Evolutionary conservation across 2,113 vertebrate genomes (phyloP).

Genomic region (human (Homo sapiens)): GRCh38 chr1:15071501-15072000

Average conservation of each 20-base stretch:
- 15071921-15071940: neutral
- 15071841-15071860: neutral
- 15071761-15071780: neutral
- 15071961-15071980: neutral
- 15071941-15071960: neutral
- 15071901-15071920: neutral
- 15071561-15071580: neutral
- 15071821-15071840: neutral
- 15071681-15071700: neutral
- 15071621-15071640: accelerated
- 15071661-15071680: neutral
- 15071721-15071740: neutral
- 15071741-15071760: neutral
- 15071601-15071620: neutral
- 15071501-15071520: no score
- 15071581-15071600: accelerated
- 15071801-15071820: neutral
- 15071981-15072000: neutral
- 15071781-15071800: accelerated
- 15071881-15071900: neutral
- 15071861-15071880: neutral
- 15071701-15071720: neutral
- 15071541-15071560: neutral
- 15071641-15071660: neutral
- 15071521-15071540: no score